Evolutionary conservation across 2,113 vertebrate species (phyloP), one percentile per base, ranked within the genome.

Genomic region (Oreamnos americanus): DNA sequence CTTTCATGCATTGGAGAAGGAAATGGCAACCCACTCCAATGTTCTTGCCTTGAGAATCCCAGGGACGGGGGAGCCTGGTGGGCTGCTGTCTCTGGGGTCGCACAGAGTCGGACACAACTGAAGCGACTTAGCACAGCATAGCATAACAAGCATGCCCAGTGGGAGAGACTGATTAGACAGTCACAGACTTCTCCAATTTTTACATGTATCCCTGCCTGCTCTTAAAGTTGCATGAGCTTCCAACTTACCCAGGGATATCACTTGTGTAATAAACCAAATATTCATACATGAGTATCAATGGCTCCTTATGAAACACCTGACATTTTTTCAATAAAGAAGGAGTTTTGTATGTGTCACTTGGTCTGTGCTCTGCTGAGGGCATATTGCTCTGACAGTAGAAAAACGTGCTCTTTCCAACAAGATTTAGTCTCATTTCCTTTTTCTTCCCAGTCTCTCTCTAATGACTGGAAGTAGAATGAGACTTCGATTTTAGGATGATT

Each of bases 401-500:
- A 98, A 91, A 91, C 0, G 14, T 96, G 89, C 43, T 95, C 78
- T 87, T 96, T 97, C 93, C 39, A 96, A 94, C 6, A 97, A 86
- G 49, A 78, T 96, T 93, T 95, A 95, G 43, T 91, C 33, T 96
- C 82, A 94, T 97, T 97, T 96, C 51, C 55, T 71, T 91, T 96
- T 96, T 85, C 82, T 53, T 97, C 36, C 64, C 10, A 86, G 82
- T 78, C 85, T 97, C 28, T 90, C 62, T 92, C 81, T 96, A 97
- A 98, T 89, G 86, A 95, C 82, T 96, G 76, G 33, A 86, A 89
- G 58, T 53, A 96, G 92, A 97, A 91, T 87, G 96, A 91, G 49
- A 90, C 60, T 98, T 97, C 1, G 1, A 94, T 94, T 95, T 98
- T 94, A 97, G 13, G 43, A 92, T 97, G 91, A 98, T 93, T 96